Base-by-base conservation (phyloP, 2,113 vertebrate species). In the Tonatia bakeri region DNA sequence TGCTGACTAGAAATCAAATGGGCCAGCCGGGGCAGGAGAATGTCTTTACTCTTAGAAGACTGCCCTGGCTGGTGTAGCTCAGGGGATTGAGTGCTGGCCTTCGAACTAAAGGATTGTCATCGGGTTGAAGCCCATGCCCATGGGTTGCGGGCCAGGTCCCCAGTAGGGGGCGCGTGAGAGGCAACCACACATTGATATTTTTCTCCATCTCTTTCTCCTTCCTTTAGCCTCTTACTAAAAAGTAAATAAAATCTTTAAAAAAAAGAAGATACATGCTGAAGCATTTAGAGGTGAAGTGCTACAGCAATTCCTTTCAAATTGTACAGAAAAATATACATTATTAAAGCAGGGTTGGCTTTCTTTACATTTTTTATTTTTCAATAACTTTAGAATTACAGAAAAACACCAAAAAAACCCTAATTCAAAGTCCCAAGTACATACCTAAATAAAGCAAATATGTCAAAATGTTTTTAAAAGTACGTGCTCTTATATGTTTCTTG, bases 341-440 rank as follows among this genome's bases (percentile, higher is more conserved):
- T 12, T 56, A 86, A 36, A 13, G 40, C 64, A 72, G 26, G 2
- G 14, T 88, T 75, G 52, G 50, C 40, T 93, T 84, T 92, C 26
- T 54, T 88, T 54, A 88, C 52, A 65, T 8, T 81, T 73, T 64
- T 52, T 43, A 81, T 72, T 91, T 86, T 19, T 7, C 45, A 77
- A 45, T 54, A 77, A 43, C 40, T 95, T 76, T 76, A 50, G 50
- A 84, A 83, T 91, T 52, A 28, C 7, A 12, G n/a, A 43, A 85
- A 79, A 89, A 19, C 45, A 73, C 36, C 72, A 59, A 54, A 84
- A 85, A 73, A 61, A 56, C 22, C 45, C 67, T 33, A 93, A 28
- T 4, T 17, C 76, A 88, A 5, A 64, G 54, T 65, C 80, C n/a
- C 24, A 61, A 7, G 59, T 45, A 76, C 14, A 56, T 45, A 75